A percentile compares a stretch with the other conserved stretches of the same genome.
phyloP scores from a whole-genome alignment of 2,888 invertebrate species.

The Parascotia fuliginaria region DNA sequence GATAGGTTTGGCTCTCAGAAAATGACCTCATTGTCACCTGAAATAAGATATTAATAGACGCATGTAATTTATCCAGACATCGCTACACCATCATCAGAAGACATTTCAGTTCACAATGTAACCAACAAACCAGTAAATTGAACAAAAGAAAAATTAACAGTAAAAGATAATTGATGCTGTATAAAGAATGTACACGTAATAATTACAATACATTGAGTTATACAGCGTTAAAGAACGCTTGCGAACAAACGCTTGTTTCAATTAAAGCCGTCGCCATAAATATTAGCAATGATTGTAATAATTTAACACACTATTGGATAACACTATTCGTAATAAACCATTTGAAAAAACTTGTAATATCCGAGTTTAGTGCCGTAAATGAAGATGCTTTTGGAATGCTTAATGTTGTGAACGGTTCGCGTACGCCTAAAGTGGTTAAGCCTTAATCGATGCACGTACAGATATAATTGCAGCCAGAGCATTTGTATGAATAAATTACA shows the following conservation, averaged over 20 bases:
- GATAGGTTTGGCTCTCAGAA: no score
- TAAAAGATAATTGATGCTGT: not conserved
- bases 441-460: conserved; percentile 41
- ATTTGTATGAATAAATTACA: conserved; percentile 40
- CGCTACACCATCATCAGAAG: no score
- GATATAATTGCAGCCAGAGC: conserved; percentile 38
- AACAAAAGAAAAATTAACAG: not conserved
- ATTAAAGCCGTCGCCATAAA: conserved; percentile 63
- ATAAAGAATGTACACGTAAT: not conserved
- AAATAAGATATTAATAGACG: no score
- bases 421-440: conserved; percentile 24
- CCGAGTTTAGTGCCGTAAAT: conserved; percentile 44
- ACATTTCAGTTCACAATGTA: not conserved
- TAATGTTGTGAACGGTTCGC: conserved; percentile 35
- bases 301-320: conserved; percentile 57
- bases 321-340: conserved; percentile 40
- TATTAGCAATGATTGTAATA: conserved; percentile 57
- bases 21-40: no score
- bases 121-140: not conserved
- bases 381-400: conserved; percentile 46
- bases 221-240: conserved; percentile 30
- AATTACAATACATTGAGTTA: conserved; percentile 28
- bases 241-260: conserved; percentile 51
- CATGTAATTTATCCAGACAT: no score
- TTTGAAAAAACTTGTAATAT: conserved; percentile 51